These are phyloP conservation scores for Rhynchopsitta pachyrhyncha DNA, from an alignment of 2,113 vertebrate genomes.

Conservation along the genomic window DNA sequence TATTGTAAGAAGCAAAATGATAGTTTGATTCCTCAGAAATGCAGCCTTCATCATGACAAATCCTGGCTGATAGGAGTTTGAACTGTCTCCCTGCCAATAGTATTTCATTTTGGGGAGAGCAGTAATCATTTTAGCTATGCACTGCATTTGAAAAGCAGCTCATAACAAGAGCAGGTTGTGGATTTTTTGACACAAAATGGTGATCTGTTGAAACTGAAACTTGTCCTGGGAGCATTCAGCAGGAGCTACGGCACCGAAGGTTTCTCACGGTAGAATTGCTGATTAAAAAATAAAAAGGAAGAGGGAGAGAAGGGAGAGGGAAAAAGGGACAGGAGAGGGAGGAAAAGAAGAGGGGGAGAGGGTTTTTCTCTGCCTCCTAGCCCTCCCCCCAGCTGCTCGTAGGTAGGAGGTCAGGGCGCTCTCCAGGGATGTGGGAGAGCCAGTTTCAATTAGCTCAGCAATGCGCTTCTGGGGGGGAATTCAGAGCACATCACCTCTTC, in stretches of 20 bases:
- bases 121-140: constrained; percentile 21
- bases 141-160: not conserved
- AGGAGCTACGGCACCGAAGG: not conserved
- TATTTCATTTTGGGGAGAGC: constrained; percentile 38
- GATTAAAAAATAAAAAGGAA: not conserved
- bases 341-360: not conserved
- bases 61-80: constrained; percentile 41
- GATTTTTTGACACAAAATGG: constrained; percentile 55
- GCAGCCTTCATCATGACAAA: constrained; percentile 50
- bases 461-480: not conserved
- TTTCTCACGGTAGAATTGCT: not conserved
- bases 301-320: not conserved
- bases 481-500: not conserved
- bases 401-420: constrained; percentile 43
- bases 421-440: constrained; percentile 33
- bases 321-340: not conserved
- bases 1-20: constrained; percentile 58
- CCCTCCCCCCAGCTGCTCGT: not conserved
- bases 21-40: constrained; percentile 40
- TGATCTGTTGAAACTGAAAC: constrained; percentile 41
- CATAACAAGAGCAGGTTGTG: not conserved
- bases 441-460: constrained; percentile 53
- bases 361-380: not conserved
- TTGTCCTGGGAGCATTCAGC: not conserved
- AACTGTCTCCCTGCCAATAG: constrained; percentile 54